Base-by-base conservation (phyloP, 2,888 invertebrate genomes). In the Hypolimnas misippus region DNA sequence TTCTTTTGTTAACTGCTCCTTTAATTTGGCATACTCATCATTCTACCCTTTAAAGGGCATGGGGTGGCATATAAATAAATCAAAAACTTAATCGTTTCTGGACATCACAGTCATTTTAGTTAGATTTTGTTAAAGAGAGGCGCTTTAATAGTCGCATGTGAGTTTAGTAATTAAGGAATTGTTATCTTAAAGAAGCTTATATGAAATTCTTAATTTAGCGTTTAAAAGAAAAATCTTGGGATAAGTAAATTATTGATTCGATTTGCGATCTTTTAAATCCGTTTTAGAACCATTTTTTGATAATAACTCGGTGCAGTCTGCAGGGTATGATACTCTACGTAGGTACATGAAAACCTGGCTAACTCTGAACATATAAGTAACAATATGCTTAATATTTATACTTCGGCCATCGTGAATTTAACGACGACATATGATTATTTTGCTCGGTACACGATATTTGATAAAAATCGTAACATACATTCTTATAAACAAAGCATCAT, bases 41-140 rank as follows among this genome's bases (percentile, higher is more conserved):
- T 69, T 72, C 74, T 77, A 73, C 80, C 81, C 77, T 73, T 73
- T 67, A 67, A 64, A 75, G 76, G 79, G 44, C 44, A 84, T 83
- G 76, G 75, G 83, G 82, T 76, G 76, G 81, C 73, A 73, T 78
- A 70, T 69, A 79, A 79, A 87, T 87, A 84, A 86, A 86, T 86
- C 81, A 86, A 73, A 73, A 74, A 76, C 81, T 79, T 81, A 83
- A 85, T 83, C 66, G 68, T 63, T 68, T 66, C 63, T 68, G 52
- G 58, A 56, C 64, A 53, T 38, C 51, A 55, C 29, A 60, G 53
- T 61, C 55, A 55, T 49, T 55, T 55, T 38, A 53, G 65, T 57
- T 55, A 57, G n/a, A n/a, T 42, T 68, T 65, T 62, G 40, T 84
- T 84, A 86, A 86, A 76, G 76, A 60, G 79, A 77, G 77, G 82